Conservation (phyloP, 2,113 vertebrate genomes). For the Heterochromis multidens region DNA sequence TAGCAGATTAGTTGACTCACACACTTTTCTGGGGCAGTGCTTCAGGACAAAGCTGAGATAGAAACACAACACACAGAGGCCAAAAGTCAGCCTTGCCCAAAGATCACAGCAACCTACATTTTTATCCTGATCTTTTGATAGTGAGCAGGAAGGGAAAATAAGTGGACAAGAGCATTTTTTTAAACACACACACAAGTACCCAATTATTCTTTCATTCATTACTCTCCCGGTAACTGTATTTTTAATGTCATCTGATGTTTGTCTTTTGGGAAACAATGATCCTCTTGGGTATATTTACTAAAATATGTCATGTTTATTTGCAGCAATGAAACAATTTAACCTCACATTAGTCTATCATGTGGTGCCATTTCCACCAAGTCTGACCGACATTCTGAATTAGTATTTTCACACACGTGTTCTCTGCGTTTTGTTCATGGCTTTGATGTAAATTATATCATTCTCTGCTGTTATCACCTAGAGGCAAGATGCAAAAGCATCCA, state of each 20-base stretch:
- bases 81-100: conserved; percentile 49
- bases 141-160: neutral
- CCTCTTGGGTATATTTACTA: neutral
- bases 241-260: neutral
- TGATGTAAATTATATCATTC: conserved; percentile 46
- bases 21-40: conserved; percentile 35
- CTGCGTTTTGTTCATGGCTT: neutral
- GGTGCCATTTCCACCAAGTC: neutral
- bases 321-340: neutral
- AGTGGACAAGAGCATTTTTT: neutral
- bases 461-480: conserved; percentile 35
- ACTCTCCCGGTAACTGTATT: neutral
- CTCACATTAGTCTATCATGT: neutral
- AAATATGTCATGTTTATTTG: neutral
- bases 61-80: conserved; percentile 29
- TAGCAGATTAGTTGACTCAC: conserved; percentile 62
- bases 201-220: neutral
- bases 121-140: conserved; percentile 23
- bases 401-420: neutral
- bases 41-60: conserved; percentile 50
- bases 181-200: neutral
- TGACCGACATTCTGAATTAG: neutral
- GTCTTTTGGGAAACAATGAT: neutral
- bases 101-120: conserved; percentile 58
- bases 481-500: neutral